Percentiles rank a stretch among this genome's conserved stretches.
phyloP scores from a whole-genome alignment of 2,113 vertebrate genomes.

The Pycnonotus jocosus region DNA sequence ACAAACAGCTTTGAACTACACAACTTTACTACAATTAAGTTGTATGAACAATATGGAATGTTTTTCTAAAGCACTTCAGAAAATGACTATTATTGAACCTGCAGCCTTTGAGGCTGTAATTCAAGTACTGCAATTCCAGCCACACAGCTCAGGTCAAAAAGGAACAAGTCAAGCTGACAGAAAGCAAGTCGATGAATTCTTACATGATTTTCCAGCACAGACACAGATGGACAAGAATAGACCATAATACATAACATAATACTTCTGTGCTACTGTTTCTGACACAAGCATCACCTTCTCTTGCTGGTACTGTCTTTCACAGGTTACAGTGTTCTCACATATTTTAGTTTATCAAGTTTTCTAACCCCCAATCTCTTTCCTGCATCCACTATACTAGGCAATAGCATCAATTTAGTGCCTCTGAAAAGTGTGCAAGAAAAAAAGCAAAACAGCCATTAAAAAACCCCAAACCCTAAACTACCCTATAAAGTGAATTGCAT shows the following conservation, averaged over 20 bases:
- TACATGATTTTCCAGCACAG: constrained; percentile 3
- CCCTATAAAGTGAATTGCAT: not conserved
- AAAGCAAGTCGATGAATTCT: constrained; percentile 1
- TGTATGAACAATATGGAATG: not conserved
- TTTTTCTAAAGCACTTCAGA: constrained; percentile 10
- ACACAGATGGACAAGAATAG: not conserved
- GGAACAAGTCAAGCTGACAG: constrained; percentile 17
- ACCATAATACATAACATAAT: not conserved
- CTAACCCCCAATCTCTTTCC: not conserved
- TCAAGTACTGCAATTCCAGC: not conserved
- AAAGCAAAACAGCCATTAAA: not conserved
- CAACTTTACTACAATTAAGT: not conserved
- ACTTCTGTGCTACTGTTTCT: not conserved
- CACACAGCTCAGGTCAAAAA: constrained; percentile 30
- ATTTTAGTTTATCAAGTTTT: constrained; percentile 10
- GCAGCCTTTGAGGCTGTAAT: not conserved
- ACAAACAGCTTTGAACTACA: not conserved
- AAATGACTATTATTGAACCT: constrained; percentile 5
- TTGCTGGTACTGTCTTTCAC: not conserved
- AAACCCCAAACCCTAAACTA: not conserved
- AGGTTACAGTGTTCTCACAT: not conserved
- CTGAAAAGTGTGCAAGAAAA: not conserved
- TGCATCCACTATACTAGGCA: not conserved
- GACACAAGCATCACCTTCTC: not conserved
- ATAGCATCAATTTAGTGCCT: not conserved